phyloP scores from a whole-genome alignment of 2,888 invertebrate species.

The Anodontia alba region DNA sequence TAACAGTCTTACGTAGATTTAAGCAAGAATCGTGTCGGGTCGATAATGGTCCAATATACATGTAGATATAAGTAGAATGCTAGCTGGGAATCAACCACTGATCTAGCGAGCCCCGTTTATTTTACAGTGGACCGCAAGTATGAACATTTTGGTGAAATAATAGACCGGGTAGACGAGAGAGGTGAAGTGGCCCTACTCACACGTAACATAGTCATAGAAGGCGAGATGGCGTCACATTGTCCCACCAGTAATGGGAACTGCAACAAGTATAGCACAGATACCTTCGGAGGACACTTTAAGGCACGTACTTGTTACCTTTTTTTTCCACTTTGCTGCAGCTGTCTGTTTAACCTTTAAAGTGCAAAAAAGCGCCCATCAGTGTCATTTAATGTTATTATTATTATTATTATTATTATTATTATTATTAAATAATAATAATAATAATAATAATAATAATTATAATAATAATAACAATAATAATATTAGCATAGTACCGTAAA shows the following conservation, averaged over 20 bases:
- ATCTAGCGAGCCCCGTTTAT: background rate
- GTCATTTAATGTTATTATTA: too few species aligned
- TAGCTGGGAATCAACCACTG: too few species aligned
- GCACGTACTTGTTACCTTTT: slow-evolving; percentile 49
- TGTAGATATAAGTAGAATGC: too few species aligned
- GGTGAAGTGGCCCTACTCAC: slow-evolving; percentile 74
- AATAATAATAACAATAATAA: too few species aligned
- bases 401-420: background rate
- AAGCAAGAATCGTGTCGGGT: too few species aligned
- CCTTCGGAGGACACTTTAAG: slow-evolving; percentile 74
- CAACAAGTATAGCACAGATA: slow-evolving; percentile 59
- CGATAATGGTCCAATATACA: too few species aligned
- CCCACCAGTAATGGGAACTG: slow-evolving; percentile 57
- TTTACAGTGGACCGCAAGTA: slow-evolving; percentile 55
- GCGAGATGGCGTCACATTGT: slow-evolving; percentile 66
- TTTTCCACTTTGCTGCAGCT: too few species aligned
- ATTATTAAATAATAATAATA: too few species aligned
- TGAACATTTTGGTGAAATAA: slow-evolving; percentile 66
- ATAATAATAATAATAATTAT: too few species aligned
- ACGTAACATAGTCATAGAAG: slow-evolving; percentile 72
- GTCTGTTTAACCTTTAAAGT: slow-evolving; percentile 14
- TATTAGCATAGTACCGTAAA: too few species aligned
- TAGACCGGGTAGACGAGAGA: slow-evolving; percentile 69
- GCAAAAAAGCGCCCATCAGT: slow-evolving; percentile 15
- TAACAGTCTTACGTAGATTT: too few species aligned